phyloP scores from a whole-genome alignment of 2,888 invertebrate species.

The Dromius quadrimaculatus region DNA sequence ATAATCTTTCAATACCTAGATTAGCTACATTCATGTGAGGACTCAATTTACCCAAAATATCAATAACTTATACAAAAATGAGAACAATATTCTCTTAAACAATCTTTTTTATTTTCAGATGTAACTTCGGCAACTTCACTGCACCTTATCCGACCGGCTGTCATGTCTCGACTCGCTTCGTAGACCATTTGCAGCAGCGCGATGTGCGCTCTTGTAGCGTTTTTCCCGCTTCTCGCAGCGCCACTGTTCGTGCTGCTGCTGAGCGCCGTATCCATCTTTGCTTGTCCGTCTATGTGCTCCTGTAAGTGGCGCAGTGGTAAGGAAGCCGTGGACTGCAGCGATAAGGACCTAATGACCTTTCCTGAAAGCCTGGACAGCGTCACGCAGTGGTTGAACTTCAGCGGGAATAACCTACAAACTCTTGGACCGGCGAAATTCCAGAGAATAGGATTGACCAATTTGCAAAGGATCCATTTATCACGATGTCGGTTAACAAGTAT shows the following conservation, averaged over 20 bases:
- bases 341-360: constrained; percentile 80
- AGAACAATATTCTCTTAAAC: too few species aligned
- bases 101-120: constrained; percentile 8
- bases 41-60: too few species aligned
- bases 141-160: not conserved
- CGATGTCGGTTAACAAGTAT: constrained; percentile 83
- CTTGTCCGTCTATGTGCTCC: constrained; percentile 83
- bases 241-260: constrained; percentile 13
- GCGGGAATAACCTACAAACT: constrained; percentile 84
- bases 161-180: not conserved
- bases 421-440: constrained; percentile 84
- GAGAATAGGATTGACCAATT: constrained; percentile 82
- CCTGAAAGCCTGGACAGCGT: constrained; percentile 85
- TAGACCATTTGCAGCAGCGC: not conserved
- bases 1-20: too few species aligned
- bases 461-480: constrained; percentile 87
- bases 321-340: constrained; percentile 88
- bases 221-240: too few species aligned
- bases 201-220: constrained; percentile 34
- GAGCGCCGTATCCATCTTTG: constrained; percentile 57
- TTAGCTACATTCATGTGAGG: too few species aligned
- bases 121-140: not conserved
- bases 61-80: too few species aligned
- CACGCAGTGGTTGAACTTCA: constrained; percentile 89
- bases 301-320: constrained; percentile 96